Base-by-base conservation (phyloP, 2,888 invertebrate genomes). In the Encarsia formosa region DNA sequence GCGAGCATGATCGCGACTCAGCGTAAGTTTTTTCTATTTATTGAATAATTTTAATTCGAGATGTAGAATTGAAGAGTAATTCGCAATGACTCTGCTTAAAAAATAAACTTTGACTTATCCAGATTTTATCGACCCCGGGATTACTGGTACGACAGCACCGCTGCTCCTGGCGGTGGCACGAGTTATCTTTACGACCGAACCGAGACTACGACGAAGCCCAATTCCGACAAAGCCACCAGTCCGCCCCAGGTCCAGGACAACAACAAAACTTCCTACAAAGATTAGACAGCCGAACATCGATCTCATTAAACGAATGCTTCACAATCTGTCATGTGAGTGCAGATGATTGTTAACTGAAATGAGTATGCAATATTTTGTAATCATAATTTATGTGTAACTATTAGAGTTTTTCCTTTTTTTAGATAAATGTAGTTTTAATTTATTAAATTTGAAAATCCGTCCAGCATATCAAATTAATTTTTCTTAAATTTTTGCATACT, bases 131-230 rank as follows among this genome's bases (percentile, higher is more conserved):
- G 69, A 54, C 68, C 69, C 9, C 62, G 68, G 60, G 68, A 68
- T 65, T 68, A 68, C 61, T 68, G 64, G 64, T 67, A 69, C 59
- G 69, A 68, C 59, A 68, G 68, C 49, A 69, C 69, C 22, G 66
- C 66, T 15, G 65, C 68, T 5, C 68, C 69, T 2, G 68, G 65
- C 26, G 67, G 65, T 26, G 67, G 67, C 42, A 67, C 67, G 34
- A 66, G 66, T 48, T 67, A 66, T 59, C 63, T 65, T 52, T 65
- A 67, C 58, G 69, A 69, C 58, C 65, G 69, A 34, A 61, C 65
- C 5, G 68, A 68, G 60, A 66, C 68, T 46, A 67, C 68, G 29
- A 67, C 69, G 39, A 66, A 67, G 54, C 62, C 66, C 35, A 65
- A 68, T 49, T 56, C 63, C 41, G 69, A 68, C 61, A 65, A 68